Evolutionary conservation across 2,888 invertebrate species (phyloP).

Genomic region (Heliconius hortense): DNA sequence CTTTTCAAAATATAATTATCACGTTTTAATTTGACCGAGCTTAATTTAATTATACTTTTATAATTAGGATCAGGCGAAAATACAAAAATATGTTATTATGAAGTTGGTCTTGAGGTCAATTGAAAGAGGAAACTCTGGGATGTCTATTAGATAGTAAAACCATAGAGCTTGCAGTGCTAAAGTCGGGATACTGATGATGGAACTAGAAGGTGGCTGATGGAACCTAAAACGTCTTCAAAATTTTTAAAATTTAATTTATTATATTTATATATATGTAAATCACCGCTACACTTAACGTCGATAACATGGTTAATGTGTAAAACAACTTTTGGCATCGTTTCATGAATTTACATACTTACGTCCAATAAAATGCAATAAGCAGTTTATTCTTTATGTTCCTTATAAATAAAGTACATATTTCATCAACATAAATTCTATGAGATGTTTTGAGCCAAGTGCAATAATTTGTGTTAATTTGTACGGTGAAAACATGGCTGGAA

Average conservation of each 20-base stretch:
- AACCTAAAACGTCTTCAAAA: not conserved
- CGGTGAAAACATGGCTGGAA: conserved; percentile 23
- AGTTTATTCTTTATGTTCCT: not conserved
- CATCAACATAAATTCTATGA: not conserved
- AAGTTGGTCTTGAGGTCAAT: too few relatives aligned
- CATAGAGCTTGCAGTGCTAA: not conserved
- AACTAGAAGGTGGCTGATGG: not conserved
- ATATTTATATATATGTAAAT: not conserved
- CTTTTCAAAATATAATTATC: too few relatives aligned
- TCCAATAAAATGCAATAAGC: not conserved
- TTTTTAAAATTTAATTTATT: not conserved
- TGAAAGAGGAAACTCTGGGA: too few relatives aligned
- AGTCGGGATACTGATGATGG: not conserved
- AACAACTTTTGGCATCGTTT: conserved; percentile 27
- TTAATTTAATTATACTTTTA: too few relatives aligned
- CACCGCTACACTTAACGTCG: conserved; percentile 13
- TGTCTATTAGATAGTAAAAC: not conserved
- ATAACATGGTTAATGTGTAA: conserved; percentile 28
- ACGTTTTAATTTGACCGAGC: too few relatives aligned
- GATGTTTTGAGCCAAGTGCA: conserved; percentile 22
- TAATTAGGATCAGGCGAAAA: too few relatives aligned
- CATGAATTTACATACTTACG: conserved; percentile 20
- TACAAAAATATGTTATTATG: too few relatives aligned
- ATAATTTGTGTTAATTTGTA: conserved; percentile 33
- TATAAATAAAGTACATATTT: conserved; percentile 6